Evolutionary conservation across 64 coral and sea anemone genomes (phyloP), one percentile per base, ranked within the genome.

Genomic region (Hydrozoanthus tunicans): DNA sequence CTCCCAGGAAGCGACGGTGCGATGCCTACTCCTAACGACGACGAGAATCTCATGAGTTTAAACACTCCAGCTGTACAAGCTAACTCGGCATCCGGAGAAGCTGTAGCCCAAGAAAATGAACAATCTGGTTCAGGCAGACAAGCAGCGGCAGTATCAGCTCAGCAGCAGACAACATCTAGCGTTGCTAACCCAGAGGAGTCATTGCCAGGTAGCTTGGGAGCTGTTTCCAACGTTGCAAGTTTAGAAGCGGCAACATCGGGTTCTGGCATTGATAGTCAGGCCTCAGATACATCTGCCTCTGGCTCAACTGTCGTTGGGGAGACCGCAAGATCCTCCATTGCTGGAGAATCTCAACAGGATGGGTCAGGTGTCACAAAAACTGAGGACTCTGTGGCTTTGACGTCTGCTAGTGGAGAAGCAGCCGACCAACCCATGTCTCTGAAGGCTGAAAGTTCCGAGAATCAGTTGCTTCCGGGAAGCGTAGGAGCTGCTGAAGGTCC

Each of bases 401-500:
- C 67, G n/a, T 77, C 62, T 64, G 69, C 62, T 8, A 80, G 65
- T 81, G 86, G 81, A 76, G 82, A 70, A 91, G 53, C 51, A 10
- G 51, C 13, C 12, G 89, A 85, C 5, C 59, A 84, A 73, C 24
- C 82, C 43, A n/a, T 82, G 23, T 90, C 92, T 67, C 20, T 90
- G 5, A 56, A 81, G 53, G 59, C 58, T 43, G 71, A 81, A 68
- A 78, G 79, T 10, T 83, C 79, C 11, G 93, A 94, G 24, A 90
- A 94, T 81, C 89, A 97, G 62, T 85, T 91, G 9, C 70, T 97
- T 23, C 95, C 95, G 5, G 95, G 95, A 70, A 97, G 90, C 52
- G 90, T 97, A 65, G 95, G 95, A 43, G 92, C 92, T 6, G 81
- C 93, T 78, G 84, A 88, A 73, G 95, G 95, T 27, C 92, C 95